phyloP scores from a whole-genome alignment of 2,113 vertebrate species.

The Dicerorhinus sumatrensis region DNA sequence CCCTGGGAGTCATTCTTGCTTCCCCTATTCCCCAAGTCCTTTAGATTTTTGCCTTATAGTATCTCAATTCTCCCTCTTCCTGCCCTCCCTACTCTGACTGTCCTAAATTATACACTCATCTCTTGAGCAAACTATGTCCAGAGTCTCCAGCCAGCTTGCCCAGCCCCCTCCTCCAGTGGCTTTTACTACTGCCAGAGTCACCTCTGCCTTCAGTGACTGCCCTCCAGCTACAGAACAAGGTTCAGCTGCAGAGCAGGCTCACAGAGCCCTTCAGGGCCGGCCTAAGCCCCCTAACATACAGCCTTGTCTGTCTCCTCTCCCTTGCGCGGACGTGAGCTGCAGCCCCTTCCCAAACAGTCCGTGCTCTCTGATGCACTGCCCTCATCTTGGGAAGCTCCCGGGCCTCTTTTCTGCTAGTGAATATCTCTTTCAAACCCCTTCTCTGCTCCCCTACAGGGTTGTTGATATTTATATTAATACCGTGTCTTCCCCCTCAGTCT shows the following conservation, averaged over 20 bases:
- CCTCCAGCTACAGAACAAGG: neutral
- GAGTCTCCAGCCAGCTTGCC: neutral
- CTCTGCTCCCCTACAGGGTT: accelerated
- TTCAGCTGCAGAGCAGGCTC: accelerated
- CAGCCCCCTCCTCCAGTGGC: neutral
- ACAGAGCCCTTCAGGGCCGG: accelerated
- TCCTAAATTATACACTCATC: neutral
- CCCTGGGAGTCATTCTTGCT: neutral
- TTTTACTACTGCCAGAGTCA: too few relatives aligned
- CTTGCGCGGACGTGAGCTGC: accelerated
- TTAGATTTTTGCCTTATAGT: neutral
- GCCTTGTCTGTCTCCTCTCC: neutral
- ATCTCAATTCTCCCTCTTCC: neutral
- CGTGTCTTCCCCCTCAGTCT: too few relatives aligned
- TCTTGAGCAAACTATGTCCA: neutral
- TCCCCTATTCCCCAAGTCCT: neutral
- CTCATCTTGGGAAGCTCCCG: neutral
- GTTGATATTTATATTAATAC: neutral
- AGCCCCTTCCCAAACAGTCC: accelerated
- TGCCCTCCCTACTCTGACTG: neutral
- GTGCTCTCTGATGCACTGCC: neutral
- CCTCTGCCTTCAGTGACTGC: too few relatives aligned
- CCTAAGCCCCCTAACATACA: accelerated
- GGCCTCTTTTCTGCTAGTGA: neutral
- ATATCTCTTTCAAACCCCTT: neutral